Base-by-base conservation (phyloP, 2,113 vertebrate genomes). In the Myiozetetes cayanensis region DNA sequence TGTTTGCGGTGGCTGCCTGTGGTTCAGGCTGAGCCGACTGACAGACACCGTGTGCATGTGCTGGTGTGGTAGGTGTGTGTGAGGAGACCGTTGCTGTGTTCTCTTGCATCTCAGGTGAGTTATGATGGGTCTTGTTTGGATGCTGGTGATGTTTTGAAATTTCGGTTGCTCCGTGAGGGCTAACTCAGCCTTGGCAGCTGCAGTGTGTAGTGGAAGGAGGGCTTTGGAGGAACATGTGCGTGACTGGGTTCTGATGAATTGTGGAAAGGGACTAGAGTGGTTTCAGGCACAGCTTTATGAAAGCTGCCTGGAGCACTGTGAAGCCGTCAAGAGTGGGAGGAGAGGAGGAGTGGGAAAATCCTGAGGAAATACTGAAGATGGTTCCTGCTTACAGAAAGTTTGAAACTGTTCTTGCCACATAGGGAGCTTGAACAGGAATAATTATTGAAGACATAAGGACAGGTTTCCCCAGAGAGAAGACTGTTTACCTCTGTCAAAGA, bases 11-110 rank as follows among this genome's bases (percentile, higher is more conserved):
- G 41, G 41, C 8, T 33, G 56, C 12, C 14, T 24, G 10, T 58
- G 53, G 17, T 31, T 35, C 20, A 0, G 62, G 8, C 25, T 37
- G 55, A 30, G 2, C 10, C 31, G 44, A 2, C 63, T 10, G 68
- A 33, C 14, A 3, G 49, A 8, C 8, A 0, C 22, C 1, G 3
- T 4, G 13, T 21, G 33, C 1, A 0, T 33, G 12, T 46, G 30
- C 25, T 13, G n/a, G 2, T 66, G 55, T 4, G 24, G 31, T 46
- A 8, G 67, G 46, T 62, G n/a, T 71, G n/a, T 4, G 33, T 5
- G 50, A 59, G 50, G 44, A 39, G 62, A 28, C 37, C 46, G 12
- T 10, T 28, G 0, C 28, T 8, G 41, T 3, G 35, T 16, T 63
- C 72, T 52, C n/a, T 30, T 28, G 19, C 17, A 0, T 24, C 1